phyloP scores from a whole-genome alignment of 1,140 invertebrate genomes.

The Bombus pascuorum region DNA sequence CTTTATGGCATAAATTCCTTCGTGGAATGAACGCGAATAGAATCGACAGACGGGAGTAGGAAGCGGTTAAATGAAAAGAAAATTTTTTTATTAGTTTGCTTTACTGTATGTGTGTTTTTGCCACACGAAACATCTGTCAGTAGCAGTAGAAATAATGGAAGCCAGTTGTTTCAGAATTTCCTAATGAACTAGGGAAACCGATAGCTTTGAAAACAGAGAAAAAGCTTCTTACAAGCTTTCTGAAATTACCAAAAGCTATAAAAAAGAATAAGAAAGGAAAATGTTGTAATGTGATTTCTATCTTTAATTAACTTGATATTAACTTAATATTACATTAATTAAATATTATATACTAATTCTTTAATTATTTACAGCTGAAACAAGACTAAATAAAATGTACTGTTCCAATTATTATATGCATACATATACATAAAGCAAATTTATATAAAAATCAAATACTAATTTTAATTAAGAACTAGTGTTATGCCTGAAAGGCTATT shows the following conservation, averaged over 20 bases:
- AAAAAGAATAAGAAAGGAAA: background rate
- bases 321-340: too few relatives aligned
- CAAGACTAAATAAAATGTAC: too few relatives aligned
- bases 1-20: constrained; percentile 1
- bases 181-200: too few relatives aligned
- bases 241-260: background rate
- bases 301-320: background rate
- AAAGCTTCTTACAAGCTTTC: background rate
- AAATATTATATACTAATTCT: too few relatives aligned
- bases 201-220: background rate
- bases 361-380: too few relatives aligned
- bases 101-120: background rate
- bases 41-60: constrained; percentile 42
- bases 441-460: too few relatives aligned
- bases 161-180: background rate
- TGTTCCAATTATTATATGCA: too few relatives aligned
- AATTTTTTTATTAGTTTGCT: constrained; percentile 57
- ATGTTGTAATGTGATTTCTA: background rate
- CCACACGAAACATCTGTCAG: background rate
- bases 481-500: too few relatives aligned
- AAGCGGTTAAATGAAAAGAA: constrained; percentile 50
- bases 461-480: too few relatives aligned
- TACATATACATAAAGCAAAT: too few relatives aligned
- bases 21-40: constrained; percentile 24
- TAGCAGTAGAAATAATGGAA: background rate